Evolutionary conservation across 2,113 vertebrate genomes (phyloP).

Genomic region (Thunnus thynnus): DNA sequence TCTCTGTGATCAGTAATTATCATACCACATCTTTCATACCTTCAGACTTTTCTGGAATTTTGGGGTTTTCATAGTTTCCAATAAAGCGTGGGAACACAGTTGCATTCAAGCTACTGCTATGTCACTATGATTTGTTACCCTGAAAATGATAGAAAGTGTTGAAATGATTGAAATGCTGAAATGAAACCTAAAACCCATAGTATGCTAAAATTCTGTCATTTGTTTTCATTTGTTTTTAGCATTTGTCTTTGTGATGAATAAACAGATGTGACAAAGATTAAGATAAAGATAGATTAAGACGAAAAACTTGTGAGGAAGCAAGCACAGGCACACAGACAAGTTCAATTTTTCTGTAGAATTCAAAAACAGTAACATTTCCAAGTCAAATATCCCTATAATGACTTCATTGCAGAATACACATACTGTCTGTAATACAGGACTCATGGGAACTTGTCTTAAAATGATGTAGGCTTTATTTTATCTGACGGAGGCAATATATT

Average conservation of each 20-base stretch:
- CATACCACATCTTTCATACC: conserved; percentile 11
- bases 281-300: conserved; percentile 11
- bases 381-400: conserved; percentile 12
- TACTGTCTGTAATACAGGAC: background rate
- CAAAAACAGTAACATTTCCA: conserved; percentile 3
- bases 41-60: background rate
- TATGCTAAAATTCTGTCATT: background rate
- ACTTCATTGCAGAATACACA: conserved; percentile 34
- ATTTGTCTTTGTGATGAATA: conserved; percentile 25
- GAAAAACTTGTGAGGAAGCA: background rate
- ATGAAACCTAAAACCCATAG: conserved; percentile 8
- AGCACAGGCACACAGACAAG: background rate
- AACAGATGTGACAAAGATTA: background rate
- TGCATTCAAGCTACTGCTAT: background rate
- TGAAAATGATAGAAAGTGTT: conserved; percentile 23
- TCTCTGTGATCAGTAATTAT: background rate
- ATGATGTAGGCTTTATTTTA: background rate
- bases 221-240: conserved; percentile 23
- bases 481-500: background rate
- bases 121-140: background rate
- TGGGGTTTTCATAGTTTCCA: background rate
- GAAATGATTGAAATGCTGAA: background rate
- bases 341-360: background rate
- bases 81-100: background rate
- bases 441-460: background rate